Base-by-base conservation (phyloP, 53 echinoderm and acorn worm genomes). In the Apostichopus leukothele region DNA sequence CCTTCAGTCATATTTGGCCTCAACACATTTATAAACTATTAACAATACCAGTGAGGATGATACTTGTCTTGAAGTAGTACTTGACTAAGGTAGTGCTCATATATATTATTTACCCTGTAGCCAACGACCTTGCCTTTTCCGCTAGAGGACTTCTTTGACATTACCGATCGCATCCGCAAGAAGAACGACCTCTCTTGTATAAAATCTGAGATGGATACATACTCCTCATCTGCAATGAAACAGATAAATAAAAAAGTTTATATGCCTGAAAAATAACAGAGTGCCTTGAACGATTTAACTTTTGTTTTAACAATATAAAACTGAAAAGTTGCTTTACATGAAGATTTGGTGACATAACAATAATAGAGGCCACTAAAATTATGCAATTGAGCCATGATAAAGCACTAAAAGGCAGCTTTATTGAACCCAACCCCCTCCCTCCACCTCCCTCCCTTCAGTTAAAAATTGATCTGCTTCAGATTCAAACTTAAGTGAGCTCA, bases 91-190 rank as follows among this genome's bases (percentile, higher is more conserved):
- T 7, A 57, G 57, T 57, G 57, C 57, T 57, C 57, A 1, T 63
- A 11, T 16, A 5, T 68, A 25, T 76, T 50, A 92, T 93, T 94
- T 80, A 99, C 99, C 93, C 99, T 92, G 87, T 94, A 99, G 13
- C 99, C 98, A 14, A 96, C 92, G 25, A 99, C 99, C 94, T 98
- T 98, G 80, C 99, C 98, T 74, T 99, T 99, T 52, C 96, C 96
- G 2, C 99, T 93, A 14, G 92, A 93, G 1, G 94, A 96, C 52
- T 94, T 86, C 71, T 94, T 89, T 5, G 99, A 91, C 89, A 94
- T 93, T 14, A 99, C 99, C 3, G 99, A 99, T 22, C 94, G 90
- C 96, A 99, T 99, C 18, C 99, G 83, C 16, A 99, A 75, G 88
- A 96, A 96, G 90, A 99, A 99, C 61, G 94, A 92, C 50, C 99